Evolutionary conservation across 2,113 vertebrate species (phyloP).

Genomic region (Cavia aperea): DNA sequence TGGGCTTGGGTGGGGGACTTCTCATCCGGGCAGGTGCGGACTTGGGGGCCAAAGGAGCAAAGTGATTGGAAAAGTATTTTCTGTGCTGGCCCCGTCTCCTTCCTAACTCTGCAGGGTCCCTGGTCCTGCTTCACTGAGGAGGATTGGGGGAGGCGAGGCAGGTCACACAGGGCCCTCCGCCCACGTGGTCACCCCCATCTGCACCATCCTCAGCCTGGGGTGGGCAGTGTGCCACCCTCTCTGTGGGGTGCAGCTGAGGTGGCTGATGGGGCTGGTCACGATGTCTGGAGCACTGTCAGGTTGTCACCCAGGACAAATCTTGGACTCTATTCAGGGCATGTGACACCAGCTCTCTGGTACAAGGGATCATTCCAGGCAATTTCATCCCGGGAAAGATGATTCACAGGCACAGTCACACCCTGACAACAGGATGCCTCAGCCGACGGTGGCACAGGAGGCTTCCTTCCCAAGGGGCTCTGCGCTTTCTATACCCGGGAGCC

Average conservation of each 20-base stretch:
- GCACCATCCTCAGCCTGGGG: not conserved
- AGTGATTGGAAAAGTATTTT: rapidly evolving
- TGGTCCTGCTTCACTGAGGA: not conserved
- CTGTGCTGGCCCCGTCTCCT: rapidly evolving
- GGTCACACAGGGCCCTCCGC: not conserved
- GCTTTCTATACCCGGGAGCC: rapidly evolving
- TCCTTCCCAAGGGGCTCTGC: not conserved
- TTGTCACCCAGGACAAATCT: rapidly evolving
- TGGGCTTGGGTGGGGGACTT: not conserved
- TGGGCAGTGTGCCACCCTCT: not conserved
- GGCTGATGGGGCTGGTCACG: rapidly evolving
- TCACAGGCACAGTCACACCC: not conserved
- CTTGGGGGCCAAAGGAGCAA: not conserved
- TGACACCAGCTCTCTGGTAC: not conserved
- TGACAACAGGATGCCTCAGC: not conserved
- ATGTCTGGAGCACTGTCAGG: rapidly evolving
- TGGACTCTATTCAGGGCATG: not conserved
- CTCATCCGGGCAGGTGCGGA: not conserved
- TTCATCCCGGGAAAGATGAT: not conserved
- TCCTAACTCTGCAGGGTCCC: rapidly evolving
- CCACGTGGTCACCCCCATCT: rapidly evolving
- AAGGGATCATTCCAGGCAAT: not conserved
- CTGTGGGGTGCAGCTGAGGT: not conserved
- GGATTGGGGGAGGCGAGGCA: rapidly evolving
- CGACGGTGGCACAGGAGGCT: not conserved